phyloP scores from a whole-genome alignment of 2,797 vertebrate genomes.

The Pantherophis vulpinus region DNA sequence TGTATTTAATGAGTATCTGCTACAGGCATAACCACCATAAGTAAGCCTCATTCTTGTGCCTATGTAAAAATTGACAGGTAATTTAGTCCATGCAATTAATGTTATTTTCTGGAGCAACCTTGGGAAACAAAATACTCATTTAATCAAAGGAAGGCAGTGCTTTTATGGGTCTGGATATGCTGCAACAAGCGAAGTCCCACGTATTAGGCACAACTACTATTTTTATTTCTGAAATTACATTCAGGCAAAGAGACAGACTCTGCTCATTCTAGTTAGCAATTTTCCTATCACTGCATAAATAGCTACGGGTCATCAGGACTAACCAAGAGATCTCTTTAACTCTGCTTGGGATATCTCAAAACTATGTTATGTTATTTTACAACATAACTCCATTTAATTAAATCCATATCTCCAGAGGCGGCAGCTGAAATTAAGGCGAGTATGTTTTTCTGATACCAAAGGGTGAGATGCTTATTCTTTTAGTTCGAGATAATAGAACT shows the following conservation, averaged over 20 bases:
- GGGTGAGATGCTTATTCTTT: neutral
- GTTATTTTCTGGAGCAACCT: slow-evolving; percentile 13
- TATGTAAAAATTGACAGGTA: slow-evolving; percentile 18
- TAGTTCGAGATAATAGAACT: neutral
- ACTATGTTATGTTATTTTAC: neutral
- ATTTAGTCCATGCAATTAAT: slow-evolving; percentile 30
- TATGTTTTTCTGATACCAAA: neutral
- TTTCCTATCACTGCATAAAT: neutral
- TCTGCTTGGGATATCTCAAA: neutral
- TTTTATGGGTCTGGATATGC: neutral
- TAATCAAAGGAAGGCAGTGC: slow-evolving; percentile 9
- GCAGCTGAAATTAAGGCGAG: neutral
- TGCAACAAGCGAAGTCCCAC: neutral
- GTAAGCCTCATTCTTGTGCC: neutral
- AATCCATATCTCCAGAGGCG: neutral
- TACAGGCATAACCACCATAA: slow-evolving; percentile 22
- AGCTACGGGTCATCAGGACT: neutral
- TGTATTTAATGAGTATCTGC: slow-evolving; percentile 31
- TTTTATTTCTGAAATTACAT: neutral
- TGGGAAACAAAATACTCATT: slow-evolving; percentile 9
- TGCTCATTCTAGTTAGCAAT: neutral
- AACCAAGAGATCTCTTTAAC: neutral
- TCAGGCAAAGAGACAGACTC: neutral
- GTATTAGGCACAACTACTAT: neutral
- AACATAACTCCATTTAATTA: neutral